A percentile compares a stretch with the other conserved stretches of the same genome.
phyloP scores from a whole-genome alignment of 2,113 vertebrate genomes.

The Capreolus pygargus region DNA sequence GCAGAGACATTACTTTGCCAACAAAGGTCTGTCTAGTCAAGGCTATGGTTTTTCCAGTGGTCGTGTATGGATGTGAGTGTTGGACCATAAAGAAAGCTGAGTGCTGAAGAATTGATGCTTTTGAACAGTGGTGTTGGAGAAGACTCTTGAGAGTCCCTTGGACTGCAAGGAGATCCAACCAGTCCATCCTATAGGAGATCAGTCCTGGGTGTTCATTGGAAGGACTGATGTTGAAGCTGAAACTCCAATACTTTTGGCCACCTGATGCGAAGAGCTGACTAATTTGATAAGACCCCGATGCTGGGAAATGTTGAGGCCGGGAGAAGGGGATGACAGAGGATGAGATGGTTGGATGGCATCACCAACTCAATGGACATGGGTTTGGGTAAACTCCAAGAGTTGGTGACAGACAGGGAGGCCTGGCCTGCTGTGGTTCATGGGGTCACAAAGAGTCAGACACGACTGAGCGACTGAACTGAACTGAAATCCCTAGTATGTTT shows the following conservation, averaged over 20 bases:
- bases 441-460: not conserved
- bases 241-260: not conserved
- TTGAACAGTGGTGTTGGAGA: not conserved
- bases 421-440: rapidly evolving
- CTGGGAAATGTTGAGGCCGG: not conserved
- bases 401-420: not conserved
- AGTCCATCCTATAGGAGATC: not conserved
- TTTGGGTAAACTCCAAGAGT: rapidly evolving
- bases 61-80: not conserved
- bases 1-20: not conserved
- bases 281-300: not conserved
- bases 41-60: not conserved
- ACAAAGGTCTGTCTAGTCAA: not conserved
- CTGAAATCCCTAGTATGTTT: not conserved
- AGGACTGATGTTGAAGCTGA: not conserved
- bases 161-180: not conserved
- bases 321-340: not conserved
- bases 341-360: not conserved
- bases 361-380: rapidly evolving
- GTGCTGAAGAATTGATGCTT: rapidly evolving
- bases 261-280: not conserved
- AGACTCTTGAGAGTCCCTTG: not conserved
- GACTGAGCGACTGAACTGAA: not conserved
- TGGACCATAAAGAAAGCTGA: not conserved
- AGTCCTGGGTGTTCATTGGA: not conserved